Conservation (phyloP, 2,113 vertebrate species). For the Microtus oregoni region DNA sequence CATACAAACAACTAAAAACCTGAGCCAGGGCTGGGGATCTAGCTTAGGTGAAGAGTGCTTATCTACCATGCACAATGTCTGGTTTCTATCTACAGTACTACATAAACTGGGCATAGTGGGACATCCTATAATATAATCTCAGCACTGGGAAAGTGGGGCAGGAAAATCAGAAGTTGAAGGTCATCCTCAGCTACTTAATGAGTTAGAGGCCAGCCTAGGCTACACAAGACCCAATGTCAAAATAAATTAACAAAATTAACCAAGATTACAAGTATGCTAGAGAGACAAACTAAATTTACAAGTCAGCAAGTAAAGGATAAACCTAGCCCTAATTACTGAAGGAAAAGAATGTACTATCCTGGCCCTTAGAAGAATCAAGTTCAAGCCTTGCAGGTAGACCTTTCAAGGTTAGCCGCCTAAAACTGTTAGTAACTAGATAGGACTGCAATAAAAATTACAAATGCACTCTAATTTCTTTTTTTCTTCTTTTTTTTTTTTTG, state of each 20-base stretch:
- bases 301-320: constrained; percentile 4
- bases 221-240: background rate
- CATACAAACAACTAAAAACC: background rate
- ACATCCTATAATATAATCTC: background rate
- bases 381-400: background rate
- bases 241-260: background rate
- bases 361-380: constrained; percentile 18
- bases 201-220: background rate
- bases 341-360: constrained; percentile 9
- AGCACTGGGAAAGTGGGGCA: background rate
- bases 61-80: background rate
- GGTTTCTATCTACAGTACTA: background rate
- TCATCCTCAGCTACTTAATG: background rate
- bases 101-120: background rate
- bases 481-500: too few relatives aligned
- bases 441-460: constrained; percentile 32
- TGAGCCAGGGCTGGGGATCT: background rate
- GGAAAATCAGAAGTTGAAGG: background rate
- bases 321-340: constrained; percentile 31
- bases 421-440: constrained; percentile 16
- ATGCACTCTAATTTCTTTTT: background rate
- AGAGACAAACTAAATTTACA: background rate
- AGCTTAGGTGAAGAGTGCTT: background rate
- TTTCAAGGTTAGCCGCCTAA: background rate
- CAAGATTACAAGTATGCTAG: background rate